Evolutionary conservation across 2,113 vertebrate genomes (phyloP).

Genomic region (Anser brachyrhynchus): DNA sequence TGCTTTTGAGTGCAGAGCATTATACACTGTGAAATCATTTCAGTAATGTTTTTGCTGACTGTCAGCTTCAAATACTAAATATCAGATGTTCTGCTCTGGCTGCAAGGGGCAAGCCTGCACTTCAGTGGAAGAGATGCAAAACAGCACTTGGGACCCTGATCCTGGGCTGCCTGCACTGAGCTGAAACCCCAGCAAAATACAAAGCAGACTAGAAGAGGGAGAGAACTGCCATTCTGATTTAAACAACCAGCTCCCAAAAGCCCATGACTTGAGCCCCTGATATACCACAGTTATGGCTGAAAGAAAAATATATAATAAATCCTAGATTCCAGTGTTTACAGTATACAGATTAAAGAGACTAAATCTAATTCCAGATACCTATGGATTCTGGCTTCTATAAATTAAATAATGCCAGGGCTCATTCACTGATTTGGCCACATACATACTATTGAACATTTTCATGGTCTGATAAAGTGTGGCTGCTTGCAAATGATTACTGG

Average conservation of each 20-base stretch:
- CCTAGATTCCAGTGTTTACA: neutral
- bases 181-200: neutral
- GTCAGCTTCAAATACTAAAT: neutral
- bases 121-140: neutral
- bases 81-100: neutral
- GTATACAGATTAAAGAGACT: neutral
- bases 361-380: neutral
- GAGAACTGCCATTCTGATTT: neutral
- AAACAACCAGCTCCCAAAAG: neutral
- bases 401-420: neutral
- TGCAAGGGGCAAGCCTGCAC: neutral
- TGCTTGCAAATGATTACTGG: neutral
- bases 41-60: neutral
- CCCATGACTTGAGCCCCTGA: neutral
- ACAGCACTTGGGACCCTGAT: rapidly evolving
- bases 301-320: constrained; percentile 22
- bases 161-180: neutral
- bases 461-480: constrained; percentile 9
- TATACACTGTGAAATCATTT: neutral
- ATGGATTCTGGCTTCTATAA: neutral
- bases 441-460: neutral
- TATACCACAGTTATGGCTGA: neutral
- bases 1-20: neutral
- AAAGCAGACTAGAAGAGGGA: neutral
- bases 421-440: neutral